phyloP scores from a whole-genome alignment of 2,888 invertebrate genomes.

The Metalampra italica region DNA sequence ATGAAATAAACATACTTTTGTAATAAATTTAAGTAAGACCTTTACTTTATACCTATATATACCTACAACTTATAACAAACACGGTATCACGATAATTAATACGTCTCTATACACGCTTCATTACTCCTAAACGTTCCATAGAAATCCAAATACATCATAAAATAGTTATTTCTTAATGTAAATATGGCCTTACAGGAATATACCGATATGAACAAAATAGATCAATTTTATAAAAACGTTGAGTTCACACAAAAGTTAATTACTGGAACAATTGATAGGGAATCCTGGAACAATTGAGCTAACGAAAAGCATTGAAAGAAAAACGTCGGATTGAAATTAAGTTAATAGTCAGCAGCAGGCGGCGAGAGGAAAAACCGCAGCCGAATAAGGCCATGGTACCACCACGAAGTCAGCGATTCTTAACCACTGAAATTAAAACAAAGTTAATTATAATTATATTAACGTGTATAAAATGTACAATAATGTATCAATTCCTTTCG shows the following conservation, averaged over 20 bases:
- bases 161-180: too few species aligned
- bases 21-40: too few species aligned
- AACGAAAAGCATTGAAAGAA: conserved; percentile 48
- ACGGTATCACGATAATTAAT: too few species aligned
- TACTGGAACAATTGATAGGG: conserved; percentile 1
- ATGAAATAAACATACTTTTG: too few species aligned
- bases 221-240: too few species aligned
- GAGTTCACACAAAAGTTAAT: conserved; percentile 1
- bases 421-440: neutral
- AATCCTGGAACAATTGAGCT: conserved; percentile 33
- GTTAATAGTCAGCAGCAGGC: conserved; percentile 58
- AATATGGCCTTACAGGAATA: too few species aligned
- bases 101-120: too few species aligned
- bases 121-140: too few species aligned
- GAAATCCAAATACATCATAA: too few species aligned
- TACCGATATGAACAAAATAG: neutral
- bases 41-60: too few species aligned
- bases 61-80: too few species aligned
- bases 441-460: neutral
- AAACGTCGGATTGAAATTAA: conserved; percentile 56
- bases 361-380: conserved; percentile 49
- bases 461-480: neutral
- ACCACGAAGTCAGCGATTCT: conserved; percentile 29
- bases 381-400: conserved; percentile 29
- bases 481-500: too few species aligned